phyloP scores from a whole-genome alignment of 2,113 vertebrate species.

The Zosterops lateralis region DNA sequence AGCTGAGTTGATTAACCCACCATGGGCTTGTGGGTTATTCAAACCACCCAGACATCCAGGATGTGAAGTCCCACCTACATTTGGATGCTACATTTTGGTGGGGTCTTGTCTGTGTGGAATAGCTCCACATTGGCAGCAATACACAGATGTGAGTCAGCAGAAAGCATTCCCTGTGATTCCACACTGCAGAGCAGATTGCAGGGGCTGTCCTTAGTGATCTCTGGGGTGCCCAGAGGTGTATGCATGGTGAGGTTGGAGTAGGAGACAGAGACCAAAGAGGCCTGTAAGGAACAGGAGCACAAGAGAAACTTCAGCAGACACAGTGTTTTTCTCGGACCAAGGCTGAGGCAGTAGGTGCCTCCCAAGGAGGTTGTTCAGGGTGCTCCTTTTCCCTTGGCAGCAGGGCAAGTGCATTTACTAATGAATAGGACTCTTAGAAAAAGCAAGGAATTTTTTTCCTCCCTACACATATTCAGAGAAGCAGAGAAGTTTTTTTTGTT shows the following conservation, averaged over 20 bases:
- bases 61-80: neutral
- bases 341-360: neutral
- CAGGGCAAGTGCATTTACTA: neutral
- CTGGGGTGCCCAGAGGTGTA: neutral
- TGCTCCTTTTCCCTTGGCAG: slow-evolving; percentile 51
- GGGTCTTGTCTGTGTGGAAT: neutral
- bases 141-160: neutral
- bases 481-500: neutral
- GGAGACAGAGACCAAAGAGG: neutral
- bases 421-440: slow-evolving; percentile 57
- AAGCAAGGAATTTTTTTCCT: neutral
- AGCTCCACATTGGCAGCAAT: neutral
- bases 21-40: neutral
- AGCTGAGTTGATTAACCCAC: neutral
- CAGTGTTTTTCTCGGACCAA: fast-evolving
- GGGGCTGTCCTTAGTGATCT: neutral
- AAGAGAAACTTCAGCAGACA: neutral
- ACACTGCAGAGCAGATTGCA: neutral
- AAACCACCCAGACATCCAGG: neutral
- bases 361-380: neutral
- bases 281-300: neutral
- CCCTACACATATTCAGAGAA: slow-evolving; percentile 19
- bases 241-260: fast-evolving
- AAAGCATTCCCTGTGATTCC: neutral
- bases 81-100: neutral